Conservation (phyloP, 2,113 vertebrate genomes). For the Sylvia atricapilla region DNA sequence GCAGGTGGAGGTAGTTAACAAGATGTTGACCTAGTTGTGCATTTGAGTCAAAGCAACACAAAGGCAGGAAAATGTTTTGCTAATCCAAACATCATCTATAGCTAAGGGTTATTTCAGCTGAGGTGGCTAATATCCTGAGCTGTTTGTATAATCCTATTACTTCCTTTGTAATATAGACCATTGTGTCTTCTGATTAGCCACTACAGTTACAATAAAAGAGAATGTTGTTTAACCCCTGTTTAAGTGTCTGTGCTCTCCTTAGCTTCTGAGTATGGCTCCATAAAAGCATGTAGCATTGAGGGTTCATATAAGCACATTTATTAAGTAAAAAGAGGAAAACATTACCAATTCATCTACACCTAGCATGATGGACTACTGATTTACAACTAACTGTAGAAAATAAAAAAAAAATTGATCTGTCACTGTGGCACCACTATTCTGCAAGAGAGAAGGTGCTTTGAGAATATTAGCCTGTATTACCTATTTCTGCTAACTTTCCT, state of each 20-base stretch:
- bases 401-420: background rate
- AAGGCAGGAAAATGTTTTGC: constrained; percentile 64
- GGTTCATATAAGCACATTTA: background rate
- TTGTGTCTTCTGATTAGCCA: background rate
- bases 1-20: constrained; percentile 46
- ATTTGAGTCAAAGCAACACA: constrained; percentile 73
- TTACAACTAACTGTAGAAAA: background rate
- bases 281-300: background rate
- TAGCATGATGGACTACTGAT: background rate
- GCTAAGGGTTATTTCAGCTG: constrained; percentile 51
- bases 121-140: constrained; percentile 49
- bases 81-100: constrained; percentile 57
- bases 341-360: background rate
- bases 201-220: background rate
- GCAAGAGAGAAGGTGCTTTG: background rate
- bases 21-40: constrained; percentile 49
- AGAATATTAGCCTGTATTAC: background rate
- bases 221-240: background rate
- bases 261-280: background rate
- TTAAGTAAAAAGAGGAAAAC: background rate
- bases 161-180: constrained; percentile 36
- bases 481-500: background rate
- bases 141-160: constrained; percentile 1
- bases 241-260: background rate
- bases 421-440: accelerated